Evolutionary conservation across 1,140 invertebrate species (phyloP), one percentile per base, ranked within the genome.

Genomic region (Listronotus oregonensis): DNA sequence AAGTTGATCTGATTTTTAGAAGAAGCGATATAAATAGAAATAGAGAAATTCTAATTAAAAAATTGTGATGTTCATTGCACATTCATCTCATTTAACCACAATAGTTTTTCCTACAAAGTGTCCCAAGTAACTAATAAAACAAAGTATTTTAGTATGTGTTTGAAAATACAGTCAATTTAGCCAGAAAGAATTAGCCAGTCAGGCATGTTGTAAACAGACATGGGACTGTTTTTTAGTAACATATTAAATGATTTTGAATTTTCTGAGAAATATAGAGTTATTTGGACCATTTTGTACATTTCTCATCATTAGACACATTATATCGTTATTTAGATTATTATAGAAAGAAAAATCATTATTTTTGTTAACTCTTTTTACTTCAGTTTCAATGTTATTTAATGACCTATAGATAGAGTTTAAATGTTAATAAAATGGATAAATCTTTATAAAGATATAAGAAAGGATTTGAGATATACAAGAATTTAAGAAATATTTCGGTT

Each of bases 21-120:
- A 49, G 40, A 47, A 47, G 57, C 34, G 31, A 44, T 54, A 47
- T 51, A 62, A 31, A 44, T 66, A 66, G 64, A 66, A 42, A 59
- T 66, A 66, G 64, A 49, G 15, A 44, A 66, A 57, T 39, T 59
- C 43, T 59, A 59, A 57, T 51, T 59, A 43, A 57, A 64, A 58
- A 59, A 66, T 59, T 66, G 64, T 66, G 64, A 66, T 66, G 55
- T 59, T 66, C 64, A 66, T 59, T 37, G 52, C 44, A 34, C 31
- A 46, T 46, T 58, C 56, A 58, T 18, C 42, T 55, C 52, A 55
- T 55, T 58, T 58, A 8, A 15, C 11, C 44, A 58, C 27, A 58
- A 58, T 46, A 58, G 32, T 15, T 37, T 1, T 5, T 6, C 1
- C 1, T 18, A 49, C 18, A 49, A 12, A 21, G 17, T 27, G 10